Conservation (phyloP, 2,888 invertebrate genomes). For the Tridacna crocea region DNA sequence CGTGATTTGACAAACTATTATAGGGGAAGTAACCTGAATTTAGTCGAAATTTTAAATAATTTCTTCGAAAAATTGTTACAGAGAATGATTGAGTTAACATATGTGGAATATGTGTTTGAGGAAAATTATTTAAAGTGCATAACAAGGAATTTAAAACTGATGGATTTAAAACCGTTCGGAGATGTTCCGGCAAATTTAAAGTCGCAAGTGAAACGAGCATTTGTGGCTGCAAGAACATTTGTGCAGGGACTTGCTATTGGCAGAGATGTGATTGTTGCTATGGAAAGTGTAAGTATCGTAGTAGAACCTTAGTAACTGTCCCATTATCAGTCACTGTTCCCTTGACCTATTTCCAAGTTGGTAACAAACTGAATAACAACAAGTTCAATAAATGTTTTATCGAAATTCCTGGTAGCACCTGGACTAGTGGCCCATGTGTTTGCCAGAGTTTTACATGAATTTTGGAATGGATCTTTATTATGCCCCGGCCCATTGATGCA, state of each 20-base stretch:
- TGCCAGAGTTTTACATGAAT: no score
- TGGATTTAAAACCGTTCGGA: slow-evolving; percentile 96
- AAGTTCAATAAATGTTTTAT: no score
- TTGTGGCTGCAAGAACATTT: slow-evolving; percentile 97
- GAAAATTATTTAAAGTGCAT: slow-evolving; percentile 93
- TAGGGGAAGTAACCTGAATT: slow-evolving; percentile 88
- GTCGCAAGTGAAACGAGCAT: slow-evolving; percentile 94
- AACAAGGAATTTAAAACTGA: slow-evolving; percentile 91
- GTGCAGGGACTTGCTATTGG: slow-evolving; percentile 94
- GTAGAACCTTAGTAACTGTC: background rate
- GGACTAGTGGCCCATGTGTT: no score
- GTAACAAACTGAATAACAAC: no score
- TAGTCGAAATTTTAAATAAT: slow-evolving; percentile 94
- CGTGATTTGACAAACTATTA: slow-evolving; percentile 95
- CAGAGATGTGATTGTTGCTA: slow-evolving; percentile 89
- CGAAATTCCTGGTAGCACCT: no score
- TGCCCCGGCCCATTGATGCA: no score
- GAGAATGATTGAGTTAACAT: slow-evolving; percentile 95
- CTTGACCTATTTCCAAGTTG: no score
- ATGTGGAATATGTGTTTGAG: slow-evolving; percentile 95
- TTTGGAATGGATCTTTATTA: no score
- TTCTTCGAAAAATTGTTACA: slow-evolving; percentile 97
- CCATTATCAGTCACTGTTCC: no score
- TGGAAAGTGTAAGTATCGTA: slow-evolving; percentile 78
- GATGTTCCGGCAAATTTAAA: slow-evolving; percentile 96